Evolutionary conservation across 2,113 vertebrate species (phyloP), one percentile per base, ranked within the genome.

Genomic region (Heteronetta atricapilla): DNA sequence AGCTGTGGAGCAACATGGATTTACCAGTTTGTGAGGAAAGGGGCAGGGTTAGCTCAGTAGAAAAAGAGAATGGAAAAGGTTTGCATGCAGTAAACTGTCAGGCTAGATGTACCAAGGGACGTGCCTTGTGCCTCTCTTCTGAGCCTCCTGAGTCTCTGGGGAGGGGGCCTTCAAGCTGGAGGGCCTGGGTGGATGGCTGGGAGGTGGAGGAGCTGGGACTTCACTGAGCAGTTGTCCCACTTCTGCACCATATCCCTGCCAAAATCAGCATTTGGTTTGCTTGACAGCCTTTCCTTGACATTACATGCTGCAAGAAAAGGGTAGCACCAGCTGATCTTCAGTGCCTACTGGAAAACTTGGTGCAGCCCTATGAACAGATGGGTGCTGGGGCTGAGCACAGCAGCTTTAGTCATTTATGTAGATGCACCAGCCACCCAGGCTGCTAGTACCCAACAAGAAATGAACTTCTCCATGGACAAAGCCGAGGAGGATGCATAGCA

Each of bases 81-180:
- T 64, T 73, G 22, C 69, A 22, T 2, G 12, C 40, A 40, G 10
- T 26, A 50, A 55, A 29, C 11, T 21, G 28, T 13, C 15, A 38
- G 31, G 21, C 12, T 67, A 34, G 33, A 42, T 17, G 6, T 0
- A 0, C 36, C 26, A 8, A 69, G 21, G 21, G 55, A 29, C 1
- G 0, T 42, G 33, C 15, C 16, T 75, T 0, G 0, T 66, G 60
- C 36, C 13, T 87, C 64, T 84, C n/a, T 68, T 40, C 58, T 69
- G 53, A 63, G 15, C 13, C 28, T 76, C 28, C 11, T 0, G 0
- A 1, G 1, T 21, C n/a, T 34, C 8, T 10, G 22, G 18, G 38
- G 21, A 75, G 44, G 21, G 77, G 28, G 5, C 9, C 9, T 70
- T 79, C 62, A 79, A 38, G 16, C 7, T 22, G 20, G 38, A 13